A percentile compares a stretch with the other conserved stretches of the same genome.
These are phyloP conservation scores for Eulemur mongoz DNA, from an alignment of 2,797 vertebrate genomes.

Conservation along the genomic window DNA sequence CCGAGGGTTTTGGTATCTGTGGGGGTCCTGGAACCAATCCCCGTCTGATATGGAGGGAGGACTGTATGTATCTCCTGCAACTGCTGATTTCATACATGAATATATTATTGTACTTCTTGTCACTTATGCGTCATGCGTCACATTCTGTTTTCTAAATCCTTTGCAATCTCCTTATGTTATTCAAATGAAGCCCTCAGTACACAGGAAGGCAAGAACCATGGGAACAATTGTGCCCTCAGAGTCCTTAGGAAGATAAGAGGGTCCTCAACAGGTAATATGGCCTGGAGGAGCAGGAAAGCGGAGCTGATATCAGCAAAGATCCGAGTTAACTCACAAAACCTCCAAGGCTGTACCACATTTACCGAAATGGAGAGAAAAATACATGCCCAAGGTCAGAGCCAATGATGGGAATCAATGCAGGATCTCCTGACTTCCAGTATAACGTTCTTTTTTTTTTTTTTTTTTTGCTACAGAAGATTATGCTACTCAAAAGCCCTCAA, in stretches of 20 bases:
- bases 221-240: neutral
- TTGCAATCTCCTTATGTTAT: neutral
- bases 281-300: neutral
- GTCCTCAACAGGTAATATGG: neutral
- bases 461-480: neutral
- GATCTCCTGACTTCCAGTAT: neutral
- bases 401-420: neutral
- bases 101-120: neutral
- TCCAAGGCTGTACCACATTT: neutral
- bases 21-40: neutral
- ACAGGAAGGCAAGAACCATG: neutral
- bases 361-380: neutral
- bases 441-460: neutral
- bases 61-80: neutral
- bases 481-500: neutral
- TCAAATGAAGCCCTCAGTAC: neutral
- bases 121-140: neutral
- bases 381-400: neutral
- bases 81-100: neutral
- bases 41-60: neutral
- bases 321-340: neutral
- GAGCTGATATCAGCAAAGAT: neutral
- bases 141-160: conserved; percentile 13
- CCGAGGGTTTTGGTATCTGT: neutral
- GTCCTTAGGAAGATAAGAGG: neutral